A percentile compares a stretch with the other conserved stretches of the same genome.
These are phyloP conservation scores for Keiferia lycopersicella DNA, from an alignment of 2,888 invertebrate genomes.

Conservation along the genomic window DNA sequence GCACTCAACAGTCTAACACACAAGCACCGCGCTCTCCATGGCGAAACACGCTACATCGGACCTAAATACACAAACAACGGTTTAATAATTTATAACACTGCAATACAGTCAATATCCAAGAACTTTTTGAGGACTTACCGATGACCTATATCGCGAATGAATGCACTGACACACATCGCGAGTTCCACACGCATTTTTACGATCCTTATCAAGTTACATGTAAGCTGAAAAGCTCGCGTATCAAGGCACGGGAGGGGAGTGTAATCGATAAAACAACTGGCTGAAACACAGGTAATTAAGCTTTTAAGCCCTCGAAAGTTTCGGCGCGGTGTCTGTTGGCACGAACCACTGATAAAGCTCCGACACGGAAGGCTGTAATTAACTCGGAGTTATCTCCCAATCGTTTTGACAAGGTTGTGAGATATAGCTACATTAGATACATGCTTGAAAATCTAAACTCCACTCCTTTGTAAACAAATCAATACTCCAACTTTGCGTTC, in stretches of 20 bases:
- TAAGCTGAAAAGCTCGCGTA: slow-evolving; percentile 49
- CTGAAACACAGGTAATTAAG: slow-evolving; percentile 62
- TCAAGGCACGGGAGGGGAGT: slow-evolving; percentile 56
- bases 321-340: slow-evolving; percentile 58
- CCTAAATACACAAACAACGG: slow-evolving; percentile 55
- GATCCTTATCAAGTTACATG: slow-evolving; percentile 58
- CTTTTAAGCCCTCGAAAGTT: slow-evolving; percentile 64
- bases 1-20: slow-evolving; percentile 52
- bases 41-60: slow-evolving; percentile 39
- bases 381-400: slow-evolving; percentile 68
- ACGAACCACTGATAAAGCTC: slow-evolving; percentile 69
- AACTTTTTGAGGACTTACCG: slow-evolving; percentile 47
- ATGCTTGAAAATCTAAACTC: slow-evolving; percentile 53
- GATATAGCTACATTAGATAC: slow-evolving; percentile 55
- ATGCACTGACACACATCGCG: slow-evolving; percentile 54
- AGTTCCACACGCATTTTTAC: slow-evolving; percentile 59
- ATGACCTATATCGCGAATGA: slow-evolving; percentile 56
- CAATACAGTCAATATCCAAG: not conserved
- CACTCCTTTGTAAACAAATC: slow-evolving; percentile 76
- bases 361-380: slow-evolving; percentile 74
- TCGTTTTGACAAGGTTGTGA: slow-evolving; percentile 71
- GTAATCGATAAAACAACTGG: slow-evolving; percentile 75
- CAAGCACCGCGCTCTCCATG: slow-evolving; percentile 57
- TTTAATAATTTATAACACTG: slow-evolving; percentile 33
- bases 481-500: slow-evolving; percentile 67